Base-by-base conservation (phyloP, 2,888 invertebrate species). In the Ophion ventricosus region DNA sequence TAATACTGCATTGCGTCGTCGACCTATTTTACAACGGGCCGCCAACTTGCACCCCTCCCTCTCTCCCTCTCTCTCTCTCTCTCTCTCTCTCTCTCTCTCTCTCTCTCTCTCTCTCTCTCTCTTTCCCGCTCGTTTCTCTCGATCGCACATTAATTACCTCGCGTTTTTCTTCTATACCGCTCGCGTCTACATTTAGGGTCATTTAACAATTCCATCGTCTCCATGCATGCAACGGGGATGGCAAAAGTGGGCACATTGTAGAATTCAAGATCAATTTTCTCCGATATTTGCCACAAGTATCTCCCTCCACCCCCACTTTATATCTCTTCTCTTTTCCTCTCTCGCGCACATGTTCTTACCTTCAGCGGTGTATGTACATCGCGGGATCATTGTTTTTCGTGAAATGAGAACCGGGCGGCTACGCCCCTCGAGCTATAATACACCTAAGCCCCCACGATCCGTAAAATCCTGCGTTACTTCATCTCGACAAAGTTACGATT, bases 1-100 rank as follows among this genome's bases (percentile, higher is more conserved):
- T 87, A 82, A 87, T 88, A 90, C 92, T 89, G 92, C 91, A 92
- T 90, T 92, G 92, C 92, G 92, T 91, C 91, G 91, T 84, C 91
- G 92, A 91, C 92, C 92, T 89, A 92, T 91, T 91, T 91, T 91
- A 87, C 88, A 88, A 88, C 87, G 88, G 84, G 89, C 88, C 88
- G 87, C 85, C 85, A 88, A 90, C 87, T 88, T 86, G 87, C 87
- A 85, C 89, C 82, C 88, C 85, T 56, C 35, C 35, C 8, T 43
- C 25, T 17, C 23, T 3, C 17, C 59, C 26, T 11, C 17, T 17
- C 57, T n/a, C n/a, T n/a, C n/a, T 35, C 17, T 59, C 57, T 25
- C 49, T 29, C 61, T n/a, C 64, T 17, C 75, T 23, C 40, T 1
- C 25, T 40, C 14, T 43, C 7, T 11, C 20, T 7, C 35, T 49